Conservation (phyloP, 1,140 invertebrate species). For the Muscidifurax raptorellus region DNA sequence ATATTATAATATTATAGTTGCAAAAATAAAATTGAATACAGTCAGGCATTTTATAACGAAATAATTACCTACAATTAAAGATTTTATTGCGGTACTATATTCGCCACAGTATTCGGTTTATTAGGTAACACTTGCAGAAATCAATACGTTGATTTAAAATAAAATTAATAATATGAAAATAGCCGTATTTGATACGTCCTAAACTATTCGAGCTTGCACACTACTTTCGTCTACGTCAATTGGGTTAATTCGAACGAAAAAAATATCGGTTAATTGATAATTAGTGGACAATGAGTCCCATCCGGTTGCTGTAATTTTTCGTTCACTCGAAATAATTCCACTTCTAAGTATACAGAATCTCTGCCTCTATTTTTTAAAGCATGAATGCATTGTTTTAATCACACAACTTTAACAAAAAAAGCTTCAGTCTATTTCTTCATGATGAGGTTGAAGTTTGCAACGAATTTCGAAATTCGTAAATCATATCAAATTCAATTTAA, state of each 20-base stretch:
- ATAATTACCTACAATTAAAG: not conserved
- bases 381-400: too few species aligned
- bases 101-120: too few species aligned
- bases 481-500: too few species aligned
- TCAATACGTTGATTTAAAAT: too few species aligned
- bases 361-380: not conserved
- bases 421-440: too few species aligned
- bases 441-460: too few species aligned
- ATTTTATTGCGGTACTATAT: too few species aligned
- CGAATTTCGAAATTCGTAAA: too few species aligned
- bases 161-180: too few species aligned
- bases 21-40: not conserved
- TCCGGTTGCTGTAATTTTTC: constrained; percentile 23
- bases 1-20: not conserved
- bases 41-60: not conserved
- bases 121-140: too few species aligned
- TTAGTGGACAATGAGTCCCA: constrained; percentile 34
- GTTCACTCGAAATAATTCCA: not conserved
- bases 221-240: not conserved
- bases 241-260: constrained; percentile 11
- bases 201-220: not conserved
- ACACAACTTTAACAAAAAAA: too few species aligned
- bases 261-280: constrained; percentile 48
- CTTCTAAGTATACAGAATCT: not conserved
- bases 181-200: not conserved